These are phyloP conservation scores for Loxodonta africana DNA, from an alignment of 2,113 vertebrate genomes.

Conservation along the genomic window DNA sequence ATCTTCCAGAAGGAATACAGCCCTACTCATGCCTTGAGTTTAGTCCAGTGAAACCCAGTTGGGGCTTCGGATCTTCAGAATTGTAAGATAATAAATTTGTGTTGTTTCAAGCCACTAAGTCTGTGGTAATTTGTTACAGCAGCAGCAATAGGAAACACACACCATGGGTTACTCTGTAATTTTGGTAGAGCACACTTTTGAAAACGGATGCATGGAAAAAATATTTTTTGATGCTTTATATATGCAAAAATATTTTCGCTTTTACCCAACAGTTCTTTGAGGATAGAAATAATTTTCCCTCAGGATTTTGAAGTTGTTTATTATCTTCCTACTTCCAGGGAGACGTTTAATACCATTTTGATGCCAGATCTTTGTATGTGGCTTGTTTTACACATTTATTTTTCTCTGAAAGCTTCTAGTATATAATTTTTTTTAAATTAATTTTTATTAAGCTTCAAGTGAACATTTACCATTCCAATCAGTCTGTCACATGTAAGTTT, in stretches of 20 bases:
- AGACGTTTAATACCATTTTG: neutral
- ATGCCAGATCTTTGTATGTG: neutral
- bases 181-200: neutral
- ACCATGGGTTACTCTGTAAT: neutral
- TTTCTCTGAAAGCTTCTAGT: constrained; percentile 14
- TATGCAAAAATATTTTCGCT: neutral
- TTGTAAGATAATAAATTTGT: neutral
- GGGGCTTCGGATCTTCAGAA: neutral
- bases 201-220: neutral
- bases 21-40: neutral
- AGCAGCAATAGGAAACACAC: neutral
- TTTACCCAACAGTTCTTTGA: neutral
- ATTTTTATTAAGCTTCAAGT: too few species aligned
- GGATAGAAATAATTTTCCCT: neutral
- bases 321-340: neutral
- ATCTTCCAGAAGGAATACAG: neutral
- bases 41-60: neutral
- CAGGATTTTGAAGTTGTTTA: neutral
- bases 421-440: neutral
- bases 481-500: too few species aligned
- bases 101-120: neutral
- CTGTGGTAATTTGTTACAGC: neutral
- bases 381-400: neutral
- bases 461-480: too few species aligned
- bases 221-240: neutral